These are phyloP conservation scores for Aphyosemion australe DNA, from an alignment of 2,113 vertebrate genomes.

Conservation along the genomic window DNA sequence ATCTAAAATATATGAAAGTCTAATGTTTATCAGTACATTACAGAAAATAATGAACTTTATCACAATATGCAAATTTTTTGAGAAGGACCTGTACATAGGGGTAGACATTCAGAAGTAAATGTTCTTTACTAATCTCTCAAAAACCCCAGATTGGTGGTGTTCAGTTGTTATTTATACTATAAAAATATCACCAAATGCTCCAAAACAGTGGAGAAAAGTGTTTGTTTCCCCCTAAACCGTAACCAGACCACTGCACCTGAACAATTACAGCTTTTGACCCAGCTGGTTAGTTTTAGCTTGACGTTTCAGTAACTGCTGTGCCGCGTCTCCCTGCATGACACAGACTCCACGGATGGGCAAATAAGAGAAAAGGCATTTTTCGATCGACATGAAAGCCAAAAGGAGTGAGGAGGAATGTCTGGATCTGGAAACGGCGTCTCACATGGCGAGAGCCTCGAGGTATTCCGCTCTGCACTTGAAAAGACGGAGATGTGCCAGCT, in stretches of 20 bases:
- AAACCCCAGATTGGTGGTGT: neutral
- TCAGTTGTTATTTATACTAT: constrained; percentile 58
- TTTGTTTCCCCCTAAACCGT: constrained; percentile 50
- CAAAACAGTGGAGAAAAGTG: constrained; percentile 38
- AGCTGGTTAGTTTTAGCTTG: constrained; percentile 20
- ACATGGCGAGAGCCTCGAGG: constrained; percentile 47
- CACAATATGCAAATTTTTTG: no score
- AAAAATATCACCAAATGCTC: constrained; percentile 31
- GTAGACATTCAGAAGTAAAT: constrained; percentile 18
- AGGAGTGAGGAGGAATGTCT: constrained; percentile 28
- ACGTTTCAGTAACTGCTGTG: constrained; percentile 16
- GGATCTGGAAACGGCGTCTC: constrained; percentile 32
- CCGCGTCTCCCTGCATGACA: constrained; percentile 25
- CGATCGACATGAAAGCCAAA: constrained; percentile 47
- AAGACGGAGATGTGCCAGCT: constrained; percentile 40
- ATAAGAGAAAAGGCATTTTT: constrained; percentile 24
- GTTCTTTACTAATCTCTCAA: constrained; percentile 1
- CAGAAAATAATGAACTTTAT: no score
- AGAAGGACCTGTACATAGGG: no score
- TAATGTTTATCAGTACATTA: no score
- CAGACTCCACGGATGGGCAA: constrained; percentile 25
- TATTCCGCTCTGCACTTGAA: constrained; percentile 46
- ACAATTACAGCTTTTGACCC: constrained; percentile 29
- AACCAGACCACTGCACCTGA: constrained; percentile 1
- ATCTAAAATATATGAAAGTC: no score